Percentiles rank a stretch among this genome's conserved stretches.
Evolutionary conservation across 2,113 vertebrate species (phyloP).

Genomic region (Menidia beryllina): DNA sequence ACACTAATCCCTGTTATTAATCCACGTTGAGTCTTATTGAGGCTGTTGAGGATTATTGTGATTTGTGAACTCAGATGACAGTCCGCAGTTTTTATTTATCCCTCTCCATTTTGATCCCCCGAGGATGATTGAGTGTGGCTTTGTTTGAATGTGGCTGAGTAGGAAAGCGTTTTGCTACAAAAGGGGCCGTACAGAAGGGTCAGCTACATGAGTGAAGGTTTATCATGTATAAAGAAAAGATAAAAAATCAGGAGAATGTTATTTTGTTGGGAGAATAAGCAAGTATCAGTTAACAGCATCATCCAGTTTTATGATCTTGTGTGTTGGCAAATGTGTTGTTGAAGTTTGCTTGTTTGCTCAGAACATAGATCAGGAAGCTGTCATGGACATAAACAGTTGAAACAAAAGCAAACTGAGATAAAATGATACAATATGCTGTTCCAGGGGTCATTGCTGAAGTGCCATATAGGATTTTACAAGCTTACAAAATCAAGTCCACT

Average conservation of each 20-base stretch:
- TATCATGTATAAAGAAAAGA: too few relatives aligned
- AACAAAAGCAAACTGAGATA: conserved; percentile 5
- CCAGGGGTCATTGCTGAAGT: conserved; percentile 9
- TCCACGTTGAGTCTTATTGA: conserved; percentile 51
- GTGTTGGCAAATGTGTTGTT: too few relatives aligned
- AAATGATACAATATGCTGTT: background rate
- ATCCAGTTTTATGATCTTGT: too few relatives aligned
- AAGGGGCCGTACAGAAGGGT: background rate
- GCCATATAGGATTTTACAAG: too few relatives aligned
- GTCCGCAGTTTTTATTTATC: conserved; percentile 13
- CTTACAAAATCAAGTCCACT: too few relatives aligned
- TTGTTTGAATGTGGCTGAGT: background rate
- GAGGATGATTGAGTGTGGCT: background rate
- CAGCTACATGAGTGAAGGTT: too few relatives aligned
- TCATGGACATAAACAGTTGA: conserved; percentile 15
- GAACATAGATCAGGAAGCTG: background rate
- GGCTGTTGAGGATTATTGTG: conserved; percentile 57
- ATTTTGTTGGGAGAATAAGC: too few relatives aligned
- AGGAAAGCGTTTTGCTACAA: conserved; percentile 2
- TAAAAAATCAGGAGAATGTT: too few relatives aligned
- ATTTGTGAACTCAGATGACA: conserved; percentile 17
- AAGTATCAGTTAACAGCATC: too few relatives aligned
- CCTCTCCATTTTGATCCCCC: background rate
- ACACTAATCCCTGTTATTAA: conserved; percentile 61
- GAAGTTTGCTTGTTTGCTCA: background rate